Conservation (phyloP, 2,797 vertebrate species). For the Nannoperca obscura region DNA sequence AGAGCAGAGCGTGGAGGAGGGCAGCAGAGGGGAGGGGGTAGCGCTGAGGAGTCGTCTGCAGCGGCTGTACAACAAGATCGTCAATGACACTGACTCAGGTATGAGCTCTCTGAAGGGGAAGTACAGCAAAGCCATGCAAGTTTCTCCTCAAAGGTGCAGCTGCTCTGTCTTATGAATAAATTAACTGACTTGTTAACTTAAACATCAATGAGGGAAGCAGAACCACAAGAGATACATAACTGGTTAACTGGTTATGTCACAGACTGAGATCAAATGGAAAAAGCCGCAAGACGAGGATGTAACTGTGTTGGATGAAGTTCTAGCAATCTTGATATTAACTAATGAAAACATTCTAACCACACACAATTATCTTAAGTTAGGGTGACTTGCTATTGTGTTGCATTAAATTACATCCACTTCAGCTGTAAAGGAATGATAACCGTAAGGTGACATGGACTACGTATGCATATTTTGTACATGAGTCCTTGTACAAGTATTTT, state of each 20-base stretch:
- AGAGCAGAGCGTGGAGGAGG: constrained; percentile 81
- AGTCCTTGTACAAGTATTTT: neutral
- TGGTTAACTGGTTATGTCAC: neutral
- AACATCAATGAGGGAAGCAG: neutral
- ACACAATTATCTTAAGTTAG: neutral
- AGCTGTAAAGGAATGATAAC: neutral
- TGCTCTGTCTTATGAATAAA: neutral
- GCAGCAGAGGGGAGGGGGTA: constrained; percentile 47
- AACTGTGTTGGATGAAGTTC: neutral
- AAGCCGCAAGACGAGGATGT: neutral
- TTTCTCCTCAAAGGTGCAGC: neutral
- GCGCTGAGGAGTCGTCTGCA: constrained; percentile 80
- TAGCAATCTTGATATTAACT: neutral
- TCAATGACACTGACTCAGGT: constrained; percentile 77
- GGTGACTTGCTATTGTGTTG: neutral
- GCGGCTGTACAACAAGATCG: constrained; percentile 84
- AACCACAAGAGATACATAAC: constrained; percentile 3
- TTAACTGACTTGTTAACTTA: neutral
- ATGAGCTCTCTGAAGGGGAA: constrained; percentile 25
- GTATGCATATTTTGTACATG: neutral
- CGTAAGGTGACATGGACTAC: neutral
- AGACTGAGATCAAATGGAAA: neutral
- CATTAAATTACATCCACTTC: neutral
- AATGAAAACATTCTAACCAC: neutral
- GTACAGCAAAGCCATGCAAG: neutral